Evolutionary conservation across 2,888 invertebrate genomes (phyloP).

Genomic region (Callyntrura sp.): DNA sequence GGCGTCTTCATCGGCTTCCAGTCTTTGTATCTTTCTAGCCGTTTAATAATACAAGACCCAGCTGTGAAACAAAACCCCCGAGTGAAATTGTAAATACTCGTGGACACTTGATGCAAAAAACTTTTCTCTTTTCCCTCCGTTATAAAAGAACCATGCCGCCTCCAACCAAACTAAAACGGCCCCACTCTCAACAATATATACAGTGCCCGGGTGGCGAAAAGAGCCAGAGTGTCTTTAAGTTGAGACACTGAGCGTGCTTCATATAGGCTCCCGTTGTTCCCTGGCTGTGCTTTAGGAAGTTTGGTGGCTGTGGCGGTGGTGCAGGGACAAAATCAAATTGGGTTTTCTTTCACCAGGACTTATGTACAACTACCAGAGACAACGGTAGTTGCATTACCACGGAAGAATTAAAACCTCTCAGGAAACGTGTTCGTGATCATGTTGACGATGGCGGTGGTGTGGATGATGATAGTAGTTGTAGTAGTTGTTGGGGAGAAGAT

Average conservation of each 20-base stretch:
- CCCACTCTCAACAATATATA: not conserved
- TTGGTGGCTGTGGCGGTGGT: not conserved
- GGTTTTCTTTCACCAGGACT: not conserved
- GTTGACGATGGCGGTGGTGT: not conserved
- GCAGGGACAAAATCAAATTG: conserved; percentile 19
- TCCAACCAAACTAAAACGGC: not conserved
- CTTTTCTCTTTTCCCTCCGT: not conserved
- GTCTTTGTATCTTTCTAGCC: not conserved
- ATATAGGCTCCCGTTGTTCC: not conserved
- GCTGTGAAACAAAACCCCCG: conserved; percentile 27
- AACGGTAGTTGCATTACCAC: not conserved
- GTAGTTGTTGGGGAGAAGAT: not conserved
- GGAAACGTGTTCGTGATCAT: conserved; percentile 1
- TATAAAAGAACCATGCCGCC: not conserved
- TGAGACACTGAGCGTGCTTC: not conserved
- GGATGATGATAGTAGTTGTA: not conserved
- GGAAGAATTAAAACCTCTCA: not conserved
- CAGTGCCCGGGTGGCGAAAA: not conserved
- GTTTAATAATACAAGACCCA: conserved; percentile 16
- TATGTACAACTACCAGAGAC: not conserved
- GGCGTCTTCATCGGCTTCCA: not conserved
- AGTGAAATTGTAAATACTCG: not conserved
- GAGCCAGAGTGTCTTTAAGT: not conserved
- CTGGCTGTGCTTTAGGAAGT: not conserved
- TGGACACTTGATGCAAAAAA: not conserved